Evolutionary conservation across 2,888 invertebrate species (phyloP).

Genomic region (Drosophila tanythrix): DNA sequence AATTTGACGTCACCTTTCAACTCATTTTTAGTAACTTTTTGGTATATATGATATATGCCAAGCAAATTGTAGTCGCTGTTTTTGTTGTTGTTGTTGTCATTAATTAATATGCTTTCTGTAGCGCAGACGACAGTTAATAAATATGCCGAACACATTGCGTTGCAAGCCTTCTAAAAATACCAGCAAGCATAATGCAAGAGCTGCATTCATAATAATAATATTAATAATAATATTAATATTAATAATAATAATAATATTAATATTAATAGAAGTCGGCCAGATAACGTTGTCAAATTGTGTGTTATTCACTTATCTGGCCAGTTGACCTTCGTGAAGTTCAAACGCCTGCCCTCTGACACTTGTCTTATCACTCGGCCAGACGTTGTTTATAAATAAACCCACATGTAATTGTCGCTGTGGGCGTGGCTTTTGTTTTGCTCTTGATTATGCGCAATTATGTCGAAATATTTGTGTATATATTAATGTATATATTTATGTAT

Average conservation of each 20-base stretch:
- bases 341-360: conserved; percentile 73
- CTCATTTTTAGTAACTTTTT: not conserved
- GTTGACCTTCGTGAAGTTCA: conserved; percentile 73
- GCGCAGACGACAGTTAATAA: conserved; percentile 16
- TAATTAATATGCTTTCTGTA: conserved; percentile 17
- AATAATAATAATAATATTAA: not conserved
- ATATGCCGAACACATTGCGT: conserved; percentile 29
- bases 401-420: conserved; percentile 46
- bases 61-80: not conserved
- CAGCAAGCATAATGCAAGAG: not conserved
- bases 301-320: conserved; percentile 27
- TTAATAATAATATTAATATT: not conserved
- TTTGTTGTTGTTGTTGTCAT: not conserved
- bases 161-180: conserved; percentile 39
- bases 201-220: not conserved
- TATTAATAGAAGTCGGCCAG: not conserved
- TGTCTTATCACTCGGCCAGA: conserved; percentile 54
- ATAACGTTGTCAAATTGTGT: conserved; percentile 3
- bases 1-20: conserved; percentile 3
- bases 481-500: not conserved
- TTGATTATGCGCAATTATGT: conserved; percentile 10
- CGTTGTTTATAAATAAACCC: conserved; percentile 46
- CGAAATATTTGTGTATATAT: not conserved
- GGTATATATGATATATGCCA: not conserved
- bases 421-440: conserved; percentile 56